phyloP scores from a whole-genome alignment of 2,888 invertebrate species.

The Drosophila affinis region DNA sequence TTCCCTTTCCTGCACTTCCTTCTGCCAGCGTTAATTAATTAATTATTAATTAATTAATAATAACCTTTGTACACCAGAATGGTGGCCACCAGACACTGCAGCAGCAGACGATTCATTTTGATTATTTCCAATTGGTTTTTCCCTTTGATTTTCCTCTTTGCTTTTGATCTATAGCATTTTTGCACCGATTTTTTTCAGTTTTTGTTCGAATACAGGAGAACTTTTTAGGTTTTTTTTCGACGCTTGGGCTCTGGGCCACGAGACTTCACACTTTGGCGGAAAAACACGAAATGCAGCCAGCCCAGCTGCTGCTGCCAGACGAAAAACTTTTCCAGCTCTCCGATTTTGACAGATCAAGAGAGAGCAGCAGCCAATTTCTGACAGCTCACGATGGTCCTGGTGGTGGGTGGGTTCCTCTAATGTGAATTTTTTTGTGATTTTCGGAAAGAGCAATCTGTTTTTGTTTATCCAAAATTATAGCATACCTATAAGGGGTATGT shows the following conservation, averaged over 20 bases:
- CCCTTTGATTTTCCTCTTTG: conserved; percentile 12
- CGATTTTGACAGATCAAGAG: conserved; percentile 49
- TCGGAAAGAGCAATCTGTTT: neutral
- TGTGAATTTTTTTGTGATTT: neutral
- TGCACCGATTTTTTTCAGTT: conserved; percentile 1
- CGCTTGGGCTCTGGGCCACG: conserved; percentile 16
- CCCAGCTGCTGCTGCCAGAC: conserved; percentile 65
- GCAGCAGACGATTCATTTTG: conserved; percentile 78
- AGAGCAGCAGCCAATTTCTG: conserved; percentile 34
- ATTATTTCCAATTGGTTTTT: conserved; percentile 8
- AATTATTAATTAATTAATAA: neutral
- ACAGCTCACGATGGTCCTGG: conserved; percentile 25
- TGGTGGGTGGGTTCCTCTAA: conserved; percentile 13
- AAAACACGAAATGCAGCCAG: conserved; percentile 75
- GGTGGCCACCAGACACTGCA: conserved; percentile 80
- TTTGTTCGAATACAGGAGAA: conserved; percentile 9
- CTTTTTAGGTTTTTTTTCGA: conserved; percentile 10
- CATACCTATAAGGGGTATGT: neutral
- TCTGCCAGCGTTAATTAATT: too few relatives aligned
- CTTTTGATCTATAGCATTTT: conserved; percentile 53
- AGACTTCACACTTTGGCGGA: conserved; percentile 74
- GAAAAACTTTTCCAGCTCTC: conserved; percentile 41
- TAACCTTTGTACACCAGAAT: conserved; percentile 81
- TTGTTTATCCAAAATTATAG: neutral
- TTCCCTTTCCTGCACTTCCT: neutral